Evolutionary conservation across 1,140 invertebrate genomes (phyloP).

Genomic region (Eriocheir sinensis): DNA sequence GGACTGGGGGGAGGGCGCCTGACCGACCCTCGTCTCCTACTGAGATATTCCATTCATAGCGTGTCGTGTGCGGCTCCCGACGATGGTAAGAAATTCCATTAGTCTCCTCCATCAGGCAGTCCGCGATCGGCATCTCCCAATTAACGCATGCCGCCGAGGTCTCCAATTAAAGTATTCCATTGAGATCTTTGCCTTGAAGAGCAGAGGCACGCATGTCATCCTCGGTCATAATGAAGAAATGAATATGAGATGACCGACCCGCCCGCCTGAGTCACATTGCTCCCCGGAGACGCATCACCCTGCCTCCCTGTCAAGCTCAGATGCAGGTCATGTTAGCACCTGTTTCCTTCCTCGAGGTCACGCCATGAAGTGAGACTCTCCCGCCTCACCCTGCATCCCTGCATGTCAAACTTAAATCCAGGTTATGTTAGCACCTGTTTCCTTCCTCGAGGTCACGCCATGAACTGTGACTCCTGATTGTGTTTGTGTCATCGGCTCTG

Average conservation of each 20-base stretch:
- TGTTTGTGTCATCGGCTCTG: too few relatives aligned
- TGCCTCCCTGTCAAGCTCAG: background rate
- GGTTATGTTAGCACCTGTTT: too few relatives aligned
- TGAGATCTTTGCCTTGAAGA: conserved; percentile 29
- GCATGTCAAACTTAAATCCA: too few relatives aligned
- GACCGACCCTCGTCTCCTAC: conserved; percentile 9
- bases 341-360: background rate
- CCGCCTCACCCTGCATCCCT: too few relatives aligned
- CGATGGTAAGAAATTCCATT: conserved; percentile 48
- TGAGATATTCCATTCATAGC: conserved; percentile 56
- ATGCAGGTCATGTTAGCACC: background rate
- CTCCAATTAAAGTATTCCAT: conserved; percentile 58
- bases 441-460: background rate
- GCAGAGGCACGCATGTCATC: background rate
- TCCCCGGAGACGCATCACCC: background rate
- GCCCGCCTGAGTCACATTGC: background rate
- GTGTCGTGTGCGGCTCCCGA: background rate
- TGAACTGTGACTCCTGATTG: background rate
- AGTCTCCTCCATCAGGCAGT: background rate
- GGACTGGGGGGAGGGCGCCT: background rate
- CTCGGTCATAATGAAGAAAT: conserved; percentile 26
- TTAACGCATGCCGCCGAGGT: conserved; percentile 40
- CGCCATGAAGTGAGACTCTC: background rate
- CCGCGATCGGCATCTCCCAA: background rate
- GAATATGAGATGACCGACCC: background rate